A percentile compares a stretch with the other conserved stretches of the same genome.
phyloP scores from a whole-genome alignment of 2,797 vertebrate genomes.

The Perdix hodgsoniae region DNA sequence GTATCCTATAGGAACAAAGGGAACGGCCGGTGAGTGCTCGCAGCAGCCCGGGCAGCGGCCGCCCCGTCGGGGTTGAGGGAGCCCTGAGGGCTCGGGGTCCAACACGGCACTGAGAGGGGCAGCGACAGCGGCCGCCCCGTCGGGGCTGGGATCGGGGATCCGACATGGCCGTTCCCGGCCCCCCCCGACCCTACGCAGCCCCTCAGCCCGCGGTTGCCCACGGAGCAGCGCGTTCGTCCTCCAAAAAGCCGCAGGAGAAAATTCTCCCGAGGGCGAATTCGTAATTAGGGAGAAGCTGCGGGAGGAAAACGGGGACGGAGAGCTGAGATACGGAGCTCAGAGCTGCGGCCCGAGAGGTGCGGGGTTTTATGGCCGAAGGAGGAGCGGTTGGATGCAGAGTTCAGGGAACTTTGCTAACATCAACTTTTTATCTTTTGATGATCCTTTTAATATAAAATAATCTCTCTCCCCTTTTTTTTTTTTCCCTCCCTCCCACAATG shows the following conservation, averaged over 20 bases:
- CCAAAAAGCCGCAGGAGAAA: not conserved
- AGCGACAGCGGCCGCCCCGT: not conserved
- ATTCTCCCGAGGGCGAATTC: not conserved
- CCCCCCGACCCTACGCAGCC: not conserved
- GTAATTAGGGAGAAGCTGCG: slow-evolving; percentile 10
- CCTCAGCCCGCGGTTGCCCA: accelerated
- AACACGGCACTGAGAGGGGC: not conserved
- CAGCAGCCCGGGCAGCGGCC: too few relatives aligned
- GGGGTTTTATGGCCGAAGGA: not conserved
- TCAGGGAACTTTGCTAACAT: slow-evolving; percentile 66
- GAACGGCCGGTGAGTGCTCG: too few relatives aligned
- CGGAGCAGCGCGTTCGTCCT: not conserved
- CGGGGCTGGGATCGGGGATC: too few relatives aligned
- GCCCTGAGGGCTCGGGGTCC: too few relatives aligned
- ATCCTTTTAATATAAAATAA: slow-evolving; percentile 77
- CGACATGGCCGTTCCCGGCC: not conserved
- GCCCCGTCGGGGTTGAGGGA: too few relatives aligned
- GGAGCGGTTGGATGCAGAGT: slow-evolving; percentile 52
- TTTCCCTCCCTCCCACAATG: slow-evolving; percentile 61
- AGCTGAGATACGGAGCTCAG: slow-evolving; percentile 38
- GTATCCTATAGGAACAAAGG: not conserved
- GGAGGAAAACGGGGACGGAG: not conserved
- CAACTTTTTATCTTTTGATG: slow-evolving; percentile 72
- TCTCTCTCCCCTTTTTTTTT: not conserved
- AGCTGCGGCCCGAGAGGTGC: not conserved